These are phyloP conservation scores for Cryptotermes secundus DNA, from an alignment of 1,140 invertebrate genomes.

Conservation along the genomic window DNA sequence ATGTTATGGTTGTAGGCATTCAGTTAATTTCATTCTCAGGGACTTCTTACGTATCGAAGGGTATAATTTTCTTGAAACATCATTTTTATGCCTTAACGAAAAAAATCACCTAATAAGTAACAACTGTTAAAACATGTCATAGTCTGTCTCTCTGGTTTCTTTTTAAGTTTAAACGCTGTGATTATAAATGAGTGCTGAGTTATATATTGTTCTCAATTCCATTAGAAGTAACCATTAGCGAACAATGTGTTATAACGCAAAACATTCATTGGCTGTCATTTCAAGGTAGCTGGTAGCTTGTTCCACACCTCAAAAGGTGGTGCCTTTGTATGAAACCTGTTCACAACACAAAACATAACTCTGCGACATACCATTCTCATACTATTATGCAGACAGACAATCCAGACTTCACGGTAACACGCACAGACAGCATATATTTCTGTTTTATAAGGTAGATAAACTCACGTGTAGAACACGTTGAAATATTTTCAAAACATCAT, in stretches of 20 bases:
- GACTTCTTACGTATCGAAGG: conserved; percentile 10
- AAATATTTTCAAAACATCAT: too few relatives aligned
- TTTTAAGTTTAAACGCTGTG: background rate
- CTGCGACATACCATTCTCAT: too few relatives aligned
- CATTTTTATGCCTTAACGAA: background rate
- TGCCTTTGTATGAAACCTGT: background rate
- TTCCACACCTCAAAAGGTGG: background rate
- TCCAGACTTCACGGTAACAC: too few relatives aligned
- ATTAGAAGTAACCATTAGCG: conserved; percentile 26
- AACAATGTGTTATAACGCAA: conserved; percentile 14
- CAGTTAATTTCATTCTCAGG: conserved; percentile 13
- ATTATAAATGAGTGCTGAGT: background rate
- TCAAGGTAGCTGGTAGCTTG: background rate
- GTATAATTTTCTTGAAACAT: conserved; percentile 3
- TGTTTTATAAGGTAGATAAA: too few relatives aligned
- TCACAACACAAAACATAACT: background rate
- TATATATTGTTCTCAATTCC: background rate
- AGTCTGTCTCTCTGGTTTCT: background rate
- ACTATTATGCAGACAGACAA: too few relatives aligned
- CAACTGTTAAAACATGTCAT: background rate
- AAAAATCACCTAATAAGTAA: background rate
- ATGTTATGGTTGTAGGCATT: background rate
- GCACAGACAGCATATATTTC: too few relatives aligned
- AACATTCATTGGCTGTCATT: background rate
- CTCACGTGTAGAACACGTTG: too few relatives aligned